phyloP scores from a whole-genome alignment of 2,113 vertebrate species.

The Smithornis capensis region DNA sequence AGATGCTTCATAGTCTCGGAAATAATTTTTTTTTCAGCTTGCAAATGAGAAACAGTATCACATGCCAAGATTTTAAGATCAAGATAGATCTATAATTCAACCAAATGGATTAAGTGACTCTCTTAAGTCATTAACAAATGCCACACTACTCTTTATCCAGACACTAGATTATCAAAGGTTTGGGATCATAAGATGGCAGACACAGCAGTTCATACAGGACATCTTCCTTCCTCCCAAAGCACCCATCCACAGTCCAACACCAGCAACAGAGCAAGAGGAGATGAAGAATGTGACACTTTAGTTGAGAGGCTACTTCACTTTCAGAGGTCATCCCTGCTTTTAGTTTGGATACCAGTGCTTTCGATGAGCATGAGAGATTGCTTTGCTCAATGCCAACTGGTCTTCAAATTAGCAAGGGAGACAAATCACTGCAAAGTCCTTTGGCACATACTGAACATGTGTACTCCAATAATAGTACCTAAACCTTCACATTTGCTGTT shows the following conservation, averaged over 20 bases:
- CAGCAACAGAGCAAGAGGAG: neutral
- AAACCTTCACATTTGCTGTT: neutral
- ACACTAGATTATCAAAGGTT: neutral
- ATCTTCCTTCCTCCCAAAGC: neutral
- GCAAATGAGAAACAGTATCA: neutral
- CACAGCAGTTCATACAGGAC: neutral
- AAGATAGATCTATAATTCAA: neutral
- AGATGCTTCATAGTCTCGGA: neutral
- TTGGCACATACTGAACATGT: neutral
- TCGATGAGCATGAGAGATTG: neutral
- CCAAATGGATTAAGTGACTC: neutral
- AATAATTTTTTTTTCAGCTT: neutral
- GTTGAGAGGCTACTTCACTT: neutral
- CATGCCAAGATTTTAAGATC: neutral
- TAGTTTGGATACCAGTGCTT: neutral
- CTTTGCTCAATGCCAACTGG: neutral
- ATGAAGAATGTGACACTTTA: neutral
- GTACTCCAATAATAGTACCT: too few relatives aligned
- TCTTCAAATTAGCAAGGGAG: neutral
- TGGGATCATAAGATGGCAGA: neutral
- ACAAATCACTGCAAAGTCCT: neutral
- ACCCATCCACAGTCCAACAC: neutral
- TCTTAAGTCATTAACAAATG: neutral
- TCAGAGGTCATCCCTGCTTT: neutral
- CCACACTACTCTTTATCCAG: neutral